phyloP scores from a whole-genome alignment of 2,888 invertebrate genomes.

The Vanessa cardui region DNA sequence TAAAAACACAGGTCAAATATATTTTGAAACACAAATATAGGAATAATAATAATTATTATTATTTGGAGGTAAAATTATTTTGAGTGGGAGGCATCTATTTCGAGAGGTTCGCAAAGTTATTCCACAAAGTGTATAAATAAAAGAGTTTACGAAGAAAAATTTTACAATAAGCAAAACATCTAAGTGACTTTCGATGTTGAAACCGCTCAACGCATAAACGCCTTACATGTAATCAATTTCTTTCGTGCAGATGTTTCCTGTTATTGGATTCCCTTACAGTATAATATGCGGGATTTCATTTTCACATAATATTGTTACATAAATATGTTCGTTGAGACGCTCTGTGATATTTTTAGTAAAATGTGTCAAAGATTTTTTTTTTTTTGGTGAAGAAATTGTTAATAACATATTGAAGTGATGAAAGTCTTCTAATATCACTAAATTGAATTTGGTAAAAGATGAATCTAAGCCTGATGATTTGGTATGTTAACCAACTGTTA shows the following conservation, averaged over 20 bases:
- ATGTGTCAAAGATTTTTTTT: neutral
- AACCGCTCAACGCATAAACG: constrained; percentile 25
- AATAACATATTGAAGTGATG: too few relatives aligned
- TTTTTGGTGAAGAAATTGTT: neutral
- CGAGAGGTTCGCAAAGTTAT: too few relatives aligned
- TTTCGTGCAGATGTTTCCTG: constrained; percentile 66
- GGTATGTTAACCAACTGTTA: too few relatives aligned
- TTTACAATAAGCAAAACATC: constrained; percentile 23
- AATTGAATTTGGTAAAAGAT: too few relatives aligned
- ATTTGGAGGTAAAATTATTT: too few relatives aligned
- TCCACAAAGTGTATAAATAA: too few relatives aligned
- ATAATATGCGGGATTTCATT: constrained; percentile 71
- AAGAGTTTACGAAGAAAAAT: neutral
- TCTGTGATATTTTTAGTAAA: constrained; percentile 3
- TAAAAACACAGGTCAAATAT: too few relatives aligned
- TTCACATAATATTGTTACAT: constrained; percentile 61
- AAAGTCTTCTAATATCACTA: too few relatives aligned
- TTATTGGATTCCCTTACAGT: constrained; percentile 70
- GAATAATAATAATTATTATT: too few relatives aligned
- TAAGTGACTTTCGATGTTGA: constrained; percentile 36
- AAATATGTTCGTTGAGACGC: constrained; percentile 44
- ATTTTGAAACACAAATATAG: too few relatives aligned
- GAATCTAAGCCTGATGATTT: too few relatives aligned
- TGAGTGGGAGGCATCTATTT: too few relatives aligned
- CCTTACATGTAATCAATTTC: constrained; percentile 63